Evolutionary conservation across 2,888 invertebrate genomes (phyloP).

Genomic region (Netelia fuscicornis): DNA sequence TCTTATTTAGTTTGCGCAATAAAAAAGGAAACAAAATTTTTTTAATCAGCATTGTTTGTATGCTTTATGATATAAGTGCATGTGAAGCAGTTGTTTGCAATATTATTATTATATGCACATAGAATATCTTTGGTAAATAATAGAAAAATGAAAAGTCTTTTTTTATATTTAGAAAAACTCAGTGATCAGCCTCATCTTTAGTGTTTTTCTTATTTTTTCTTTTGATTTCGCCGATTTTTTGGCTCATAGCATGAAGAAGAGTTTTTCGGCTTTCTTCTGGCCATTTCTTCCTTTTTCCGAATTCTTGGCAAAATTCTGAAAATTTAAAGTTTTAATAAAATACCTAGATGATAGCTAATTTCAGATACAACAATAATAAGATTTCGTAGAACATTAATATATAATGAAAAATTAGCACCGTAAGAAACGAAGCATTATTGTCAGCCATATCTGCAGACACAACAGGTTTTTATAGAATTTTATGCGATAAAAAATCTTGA

Average conservation of each 20-base stretch:
- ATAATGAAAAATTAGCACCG: no score
- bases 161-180: constrained; percentile 12
- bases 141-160: background rate
- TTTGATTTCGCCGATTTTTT: constrained; percentile 22
- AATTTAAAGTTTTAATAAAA: constrained; percentile 38
- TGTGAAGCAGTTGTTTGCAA: no score
- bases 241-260: constrained; percentile 24
- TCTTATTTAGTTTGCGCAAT: no score
- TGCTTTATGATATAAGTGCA: no score
- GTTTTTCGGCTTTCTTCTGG: constrained; percentile 30
- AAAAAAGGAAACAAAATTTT: background rate
- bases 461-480: constrained; percentile 22
- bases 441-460: constrained; percentile 23
- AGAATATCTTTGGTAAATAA: background rate
- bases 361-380: constrained; percentile 27
- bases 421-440: no score
- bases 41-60: no score
- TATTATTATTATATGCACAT: no score
- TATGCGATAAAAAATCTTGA: constrained; percentile 25
- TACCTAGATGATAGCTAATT: constrained; percentile 15
- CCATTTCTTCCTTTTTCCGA: constrained; percentile 29
- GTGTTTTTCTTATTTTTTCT: constrained; percentile 15
- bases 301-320: constrained; percentile 42
- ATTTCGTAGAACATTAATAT: background rate
- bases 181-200: background rate